Evolutionary conservation across 2,797 vertebrate species (phyloP).

Genomic region (Cirrhinus mrigala): DNA sequence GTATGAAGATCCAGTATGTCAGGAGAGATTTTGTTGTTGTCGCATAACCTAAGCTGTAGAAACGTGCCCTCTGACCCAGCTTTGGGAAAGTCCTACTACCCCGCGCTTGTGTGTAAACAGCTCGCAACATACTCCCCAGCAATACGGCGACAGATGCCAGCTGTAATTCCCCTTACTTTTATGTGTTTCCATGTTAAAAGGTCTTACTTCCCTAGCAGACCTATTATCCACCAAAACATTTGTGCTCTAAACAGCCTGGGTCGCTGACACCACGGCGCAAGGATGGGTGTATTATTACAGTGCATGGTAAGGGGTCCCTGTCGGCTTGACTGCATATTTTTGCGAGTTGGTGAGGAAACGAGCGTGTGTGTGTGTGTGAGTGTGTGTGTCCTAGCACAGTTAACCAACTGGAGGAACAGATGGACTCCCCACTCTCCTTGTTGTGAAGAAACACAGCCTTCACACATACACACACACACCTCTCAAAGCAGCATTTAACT

Average conservation of each 20-base stretch:
- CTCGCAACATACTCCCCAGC: constrained; percentile 27
- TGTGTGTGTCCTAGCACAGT: constrained; percentile 48
- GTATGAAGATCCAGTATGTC: constrained; percentile 18
- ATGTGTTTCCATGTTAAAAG: constrained; percentile 41
- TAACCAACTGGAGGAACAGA: constrained; percentile 65
- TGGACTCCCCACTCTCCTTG: constrained; percentile 62
- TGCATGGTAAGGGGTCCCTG: constrained; percentile 35
- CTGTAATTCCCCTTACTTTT: constrained; percentile 33
- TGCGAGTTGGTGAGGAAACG: constrained; percentile 43
- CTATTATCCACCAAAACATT: constrained; percentile 39
- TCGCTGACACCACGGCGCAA: neutral
- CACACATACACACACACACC: constrained; percentile 29
- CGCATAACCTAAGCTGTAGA: constrained; percentile 6
- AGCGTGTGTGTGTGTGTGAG: neutral
- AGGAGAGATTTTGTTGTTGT: constrained; percentile 20
- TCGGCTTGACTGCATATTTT: constrained; percentile 46
- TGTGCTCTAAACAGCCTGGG: constrained; percentile 29
- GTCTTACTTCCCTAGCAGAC: constrained; percentile 18
- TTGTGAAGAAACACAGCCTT: constrained; percentile 56
- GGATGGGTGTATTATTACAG: constrained; percentile 32
- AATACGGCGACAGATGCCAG: constrained; percentile 31
- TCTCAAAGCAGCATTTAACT: constrained; percentile 39
- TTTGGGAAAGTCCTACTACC: constrained; percentile 6
- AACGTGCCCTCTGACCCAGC: constrained; percentile 12
- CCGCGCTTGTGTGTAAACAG: constrained; percentile 19